Evolutionary conservation across 1,140 invertebrate species (phyloP), one percentile per base, ranked within the genome.

Genomic region (Drosophila suzukii): DNA sequence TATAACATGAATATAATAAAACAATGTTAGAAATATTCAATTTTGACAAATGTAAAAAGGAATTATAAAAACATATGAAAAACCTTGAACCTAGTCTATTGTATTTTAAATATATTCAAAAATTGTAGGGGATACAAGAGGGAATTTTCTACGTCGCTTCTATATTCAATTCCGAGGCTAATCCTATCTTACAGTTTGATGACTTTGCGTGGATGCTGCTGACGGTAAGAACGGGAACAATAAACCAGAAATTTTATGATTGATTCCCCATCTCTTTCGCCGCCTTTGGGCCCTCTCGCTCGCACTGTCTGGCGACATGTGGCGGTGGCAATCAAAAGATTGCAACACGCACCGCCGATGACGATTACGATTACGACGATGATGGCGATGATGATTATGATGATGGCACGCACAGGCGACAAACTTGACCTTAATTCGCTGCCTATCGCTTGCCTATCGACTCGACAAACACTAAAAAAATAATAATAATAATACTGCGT

Each of bases 401-500:
- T 46, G 71, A 75, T 66, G 72, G 73, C 73, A 75, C 73, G 70
- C 72, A 75, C 72, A 57, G 61, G 73, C 54, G 61, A 75, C 73
- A 75, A 75, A 75, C 73, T 76, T 76, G 72, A 76, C 73, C 73
- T 76, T 76, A 76, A 76, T 76, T 76, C 73, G 73, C 65, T 46
- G 65, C 61, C 63, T 67, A 76, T 76, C 54, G 73, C 43, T 49
- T 34, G 53, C 39, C 50, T 74, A 50, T 75, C 71, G 60, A 55
- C 50, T 61, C 41, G 47, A 24, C 68, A 74, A 62, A 59, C 36
- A 62, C 43, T 32, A 66, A 47, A 58, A 63, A 43, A 61, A 38
- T 49, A 68, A 67, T 50, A 65, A 67, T 51, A 68, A 30, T 68
- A 65, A 44, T 65, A 39, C 47, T 68, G 49, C 54, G 70, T 63